Conservation (phyloP, 2,113 vertebrate species). For the Tichodroma muraria region DNA sequence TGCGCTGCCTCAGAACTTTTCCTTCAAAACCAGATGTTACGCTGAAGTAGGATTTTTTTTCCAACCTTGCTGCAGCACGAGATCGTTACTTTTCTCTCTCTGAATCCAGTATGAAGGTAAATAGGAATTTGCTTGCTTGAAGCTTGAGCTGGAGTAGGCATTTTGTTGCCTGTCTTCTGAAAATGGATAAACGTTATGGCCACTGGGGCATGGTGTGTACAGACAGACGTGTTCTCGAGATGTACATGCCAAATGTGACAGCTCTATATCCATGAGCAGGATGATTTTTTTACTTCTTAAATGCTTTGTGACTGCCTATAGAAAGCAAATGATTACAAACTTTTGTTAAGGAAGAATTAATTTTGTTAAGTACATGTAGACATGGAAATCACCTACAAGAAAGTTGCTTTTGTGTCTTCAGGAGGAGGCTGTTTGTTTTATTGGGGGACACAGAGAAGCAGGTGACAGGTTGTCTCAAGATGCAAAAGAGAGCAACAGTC, state of each 20-base stretch:
- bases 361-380: neutral
- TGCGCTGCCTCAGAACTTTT: neutral
- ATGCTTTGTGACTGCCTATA: neutral
- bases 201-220: fast-evolving
- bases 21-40: neutral
- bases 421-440: neutral
- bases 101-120: neutral
- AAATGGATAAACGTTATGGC: neutral
- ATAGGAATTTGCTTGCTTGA: neutral
- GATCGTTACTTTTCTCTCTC: neutral
- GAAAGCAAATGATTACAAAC: neutral
- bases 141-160: neutral
- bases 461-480: neutral
- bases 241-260: fast-evolving
- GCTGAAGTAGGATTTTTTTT: neutral
- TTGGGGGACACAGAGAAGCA: neutral
- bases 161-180: neutral
- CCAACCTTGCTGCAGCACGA: neutral
- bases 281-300: neutral
- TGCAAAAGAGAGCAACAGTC: neutral
- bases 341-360: neutral
- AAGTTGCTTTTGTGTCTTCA: neutral
- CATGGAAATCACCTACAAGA: neutral
- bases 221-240: neutral
- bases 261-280: neutral